phyloP scores from a whole-genome alignment of 2,113 vertebrate species.

The Xenopus laevis region DNA sequence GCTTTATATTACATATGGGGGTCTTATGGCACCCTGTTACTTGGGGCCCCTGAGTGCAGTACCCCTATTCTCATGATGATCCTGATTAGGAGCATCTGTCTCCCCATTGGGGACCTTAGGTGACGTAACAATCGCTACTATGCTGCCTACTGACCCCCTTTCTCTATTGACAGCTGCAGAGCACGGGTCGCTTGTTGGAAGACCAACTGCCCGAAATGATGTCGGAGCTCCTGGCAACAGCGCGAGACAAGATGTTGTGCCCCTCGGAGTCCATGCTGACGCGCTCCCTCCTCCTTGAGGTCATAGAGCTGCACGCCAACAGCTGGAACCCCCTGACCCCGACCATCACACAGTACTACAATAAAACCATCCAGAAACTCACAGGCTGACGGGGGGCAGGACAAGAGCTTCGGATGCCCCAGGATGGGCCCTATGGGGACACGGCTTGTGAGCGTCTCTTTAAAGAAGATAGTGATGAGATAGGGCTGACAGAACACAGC shows the following conservation, averaged over 20 bases:
- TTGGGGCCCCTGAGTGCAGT: no score
- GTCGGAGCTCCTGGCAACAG: constrained; percentile 84
- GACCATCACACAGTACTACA: constrained; percentile 95
- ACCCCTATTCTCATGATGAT: no score
- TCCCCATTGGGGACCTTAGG: no score
- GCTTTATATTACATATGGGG: no score
- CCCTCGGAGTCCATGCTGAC: constrained; percentile 91
- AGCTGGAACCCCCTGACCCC: constrained; percentile 92
- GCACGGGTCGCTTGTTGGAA: constrained; percentile 87
- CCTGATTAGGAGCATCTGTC: no score
- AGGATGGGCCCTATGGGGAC: constrained; percentile 19
- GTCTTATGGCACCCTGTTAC: no score
- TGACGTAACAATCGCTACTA: no score
- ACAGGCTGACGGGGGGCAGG: constrained; percentile 71
- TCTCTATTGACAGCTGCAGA: constrained; percentile 80
- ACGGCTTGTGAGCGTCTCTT: constrained; percentile 13
- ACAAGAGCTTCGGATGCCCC: background rate
- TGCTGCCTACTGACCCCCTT: constrained; percentile 9
- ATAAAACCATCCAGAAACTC: constrained; percentile 97
- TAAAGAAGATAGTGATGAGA: background rate
- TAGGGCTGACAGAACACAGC: constrained; percentile 47
- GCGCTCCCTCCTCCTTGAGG: constrained; percentile 93
- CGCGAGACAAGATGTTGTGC: constrained; percentile 95
- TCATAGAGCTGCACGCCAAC: constrained; percentile 96
- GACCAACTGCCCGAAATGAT: constrained; percentile 98